Evolutionary conservation across 1,140 invertebrate species (phyloP).

Genomic region (Tetraneura akinire): DNA sequence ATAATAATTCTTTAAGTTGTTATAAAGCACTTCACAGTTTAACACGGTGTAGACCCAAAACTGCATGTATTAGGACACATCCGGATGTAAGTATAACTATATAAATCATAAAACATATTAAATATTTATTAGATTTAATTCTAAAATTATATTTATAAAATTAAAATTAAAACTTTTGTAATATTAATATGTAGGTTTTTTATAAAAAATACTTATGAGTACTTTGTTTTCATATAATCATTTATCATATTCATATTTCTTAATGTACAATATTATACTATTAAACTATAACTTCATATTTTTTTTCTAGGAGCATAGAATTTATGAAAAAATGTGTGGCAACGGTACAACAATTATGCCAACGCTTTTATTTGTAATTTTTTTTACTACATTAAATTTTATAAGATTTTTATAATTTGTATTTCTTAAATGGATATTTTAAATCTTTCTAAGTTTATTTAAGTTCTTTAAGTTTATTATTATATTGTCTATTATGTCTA

Average conservation of each 20-base stretch:
- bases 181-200: too few species aligned
- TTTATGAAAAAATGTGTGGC: slow-evolving; percentile 47
- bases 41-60: slow-evolving; percentile 58
- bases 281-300: neutral
- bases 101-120: too few species aligned
- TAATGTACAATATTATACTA: neutral
- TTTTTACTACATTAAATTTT: slow-evolving; percentile 32
- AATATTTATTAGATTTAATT: too few species aligned
- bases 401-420: slow-evolving; percentile 27
- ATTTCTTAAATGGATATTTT: slow-evolving; percentile 4
- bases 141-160: neutral
- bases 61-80: slow-evolving; percentile 59
- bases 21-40: slow-evolving; percentile 57
- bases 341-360: slow-evolving; percentile 15
- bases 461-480: neutral
- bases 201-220: too few species aligned
- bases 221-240: too few species aligned
- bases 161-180: too few species aligned
- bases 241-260: too few species aligned
- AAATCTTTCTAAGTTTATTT: slow-evolving; percentile 8
- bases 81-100: slow-evolving; percentile 57
- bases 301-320: slow-evolving; percentile 38
- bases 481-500: slow-evolving; percentile 19
- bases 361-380: neutral
- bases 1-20: slow-evolving; percentile 54